Evolutionary conservation across 2,888 invertebrate genomes (phyloP).

Genomic region (Tenthredo notha): DNA sequence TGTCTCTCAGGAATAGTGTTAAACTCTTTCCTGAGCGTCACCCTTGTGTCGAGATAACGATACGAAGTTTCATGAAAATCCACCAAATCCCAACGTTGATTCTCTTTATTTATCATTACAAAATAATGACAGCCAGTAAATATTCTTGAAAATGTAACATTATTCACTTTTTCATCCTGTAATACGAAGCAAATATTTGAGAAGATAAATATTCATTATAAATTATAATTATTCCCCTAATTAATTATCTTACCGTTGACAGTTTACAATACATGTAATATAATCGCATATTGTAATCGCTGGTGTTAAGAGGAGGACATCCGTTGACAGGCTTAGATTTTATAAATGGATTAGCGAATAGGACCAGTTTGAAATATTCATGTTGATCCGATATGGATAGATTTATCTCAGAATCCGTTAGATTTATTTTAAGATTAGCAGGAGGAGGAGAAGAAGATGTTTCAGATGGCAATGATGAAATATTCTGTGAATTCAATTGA

Average conservation of each 20-base stretch:
- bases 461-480: too few relatives aligned
- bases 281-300: not conserved
- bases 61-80: not conserved
- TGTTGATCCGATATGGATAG: not conserved
- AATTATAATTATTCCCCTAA: not conserved
- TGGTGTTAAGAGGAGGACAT: not conserved
- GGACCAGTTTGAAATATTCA: not conserved
- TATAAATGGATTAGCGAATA: not conserved
- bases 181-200: too few relatives aligned
- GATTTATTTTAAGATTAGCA: too few relatives aligned
- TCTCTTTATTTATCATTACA: not conserved
- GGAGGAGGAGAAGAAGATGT: too few relatives aligned
- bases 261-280: not conserved
- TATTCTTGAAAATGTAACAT: not conserved
- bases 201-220: not conserved
- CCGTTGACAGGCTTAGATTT: not conserved
- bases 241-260: not conserved
- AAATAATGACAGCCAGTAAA: conserved; percentile 9
- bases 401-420: too few relatives aligned
- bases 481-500: too few relatives aligned
- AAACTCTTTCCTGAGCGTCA: too few relatives aligned
- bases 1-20: not conserved
- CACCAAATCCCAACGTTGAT: not conserved
- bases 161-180: not conserved
- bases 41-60: not conserved